A percentile compares a stretch with the other conserved stretches of the same genome.
Conservation (phyloP, 2,113 vertebrate species). For the Hemiscyllium ocellatum region DNA sequence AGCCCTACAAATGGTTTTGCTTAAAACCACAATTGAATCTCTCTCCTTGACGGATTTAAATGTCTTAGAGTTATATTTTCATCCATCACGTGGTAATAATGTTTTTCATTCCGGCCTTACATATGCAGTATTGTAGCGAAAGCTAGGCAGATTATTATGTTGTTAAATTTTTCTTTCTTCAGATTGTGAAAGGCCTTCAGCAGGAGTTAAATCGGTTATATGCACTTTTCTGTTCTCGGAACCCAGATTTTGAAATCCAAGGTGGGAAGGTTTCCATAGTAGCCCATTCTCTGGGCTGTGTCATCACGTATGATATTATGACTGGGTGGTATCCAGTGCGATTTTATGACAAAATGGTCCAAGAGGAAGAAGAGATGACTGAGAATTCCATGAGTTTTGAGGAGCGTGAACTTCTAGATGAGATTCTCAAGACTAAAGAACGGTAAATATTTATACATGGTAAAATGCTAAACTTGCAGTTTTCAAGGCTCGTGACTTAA, state of each 20-base stretch:
- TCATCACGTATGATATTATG: conserved; percentile 97
- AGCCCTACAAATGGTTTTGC: too few relatives aligned
- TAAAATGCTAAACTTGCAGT: neutral
- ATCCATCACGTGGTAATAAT: neutral
- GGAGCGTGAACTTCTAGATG: conserved; percentile 74
- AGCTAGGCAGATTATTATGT: neutral
- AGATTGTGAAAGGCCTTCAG: conserved; percentile 93
- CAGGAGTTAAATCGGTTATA: conserved; percentile 91
- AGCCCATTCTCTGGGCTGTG: conserved; percentile 92
- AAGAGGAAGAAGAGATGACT: conserved; percentile 74
- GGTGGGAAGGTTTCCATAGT: conserved; percentile 95
- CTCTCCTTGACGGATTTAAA: neutral
- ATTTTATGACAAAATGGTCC: conserved; percentile 78
- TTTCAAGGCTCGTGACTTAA: neutral
- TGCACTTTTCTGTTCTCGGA: conserved; percentile 90
- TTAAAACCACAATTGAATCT: too few relatives aligned
- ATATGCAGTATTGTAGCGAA: neutral
- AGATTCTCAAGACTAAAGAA: conserved; percentile 71
- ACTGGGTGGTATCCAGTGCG: conserved; percentile 91
- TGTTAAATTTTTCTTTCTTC: conserved; percentile 23
- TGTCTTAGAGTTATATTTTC: neutral
- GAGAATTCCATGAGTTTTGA: conserved; percentile 73
- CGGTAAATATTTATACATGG: conserved; percentile 55
- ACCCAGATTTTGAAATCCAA: conserved; percentile 82
- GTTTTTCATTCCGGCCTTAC: neutral